Base-by-base conservation (phyloP, 2,888 invertebrate species). In the Nineta flava region DNA sequence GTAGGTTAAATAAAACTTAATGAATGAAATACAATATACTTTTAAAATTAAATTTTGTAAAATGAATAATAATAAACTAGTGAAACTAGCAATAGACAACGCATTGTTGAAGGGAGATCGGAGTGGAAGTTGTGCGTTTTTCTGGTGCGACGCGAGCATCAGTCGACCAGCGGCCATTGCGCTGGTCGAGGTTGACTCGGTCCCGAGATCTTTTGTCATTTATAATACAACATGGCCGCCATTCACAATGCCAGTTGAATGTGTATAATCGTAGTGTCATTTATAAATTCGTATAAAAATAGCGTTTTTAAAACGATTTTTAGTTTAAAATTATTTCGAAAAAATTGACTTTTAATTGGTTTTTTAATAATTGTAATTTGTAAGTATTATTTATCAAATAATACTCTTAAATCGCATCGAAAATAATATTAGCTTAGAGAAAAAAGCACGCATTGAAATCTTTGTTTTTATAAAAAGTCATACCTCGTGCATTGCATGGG, bases 161-260 rank as follows among this genome's bases (percentile, higher is more conserved):
- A 46, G 46, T 46, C 15, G 46, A 26, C 46, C 26, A 19, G 32
- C 46, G 46, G 46, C 46, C 46, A 21, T 32, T 21, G 46, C 31
- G 46, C 46, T 26, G 46, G 46, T 15, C 46, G 34, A 38, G 38
- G 38, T 26, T 46, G 21, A 46, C 26, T 46, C 31, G 15, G 13
- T 26, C 26, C 46, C 21, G 43, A 40, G 40, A 38, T 38, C 38
- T 38, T 38, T 38, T 38, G 38, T 38, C 38, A 38, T 38, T 38
- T 38, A 15, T 15, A 38, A 43, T 43, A 17, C 17, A 46, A 46
- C 17, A 46, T 46, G 46, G 46, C 46, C 32, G 46, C 32, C 31
- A 13, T 32, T 21, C 34, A 46, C 32, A 15, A 46, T 32, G 31
- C 15, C 19, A 15, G 34, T 31, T 15, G 9, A 21, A 9, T 32